Percentiles rank a stretch among this genome's conserved stretches.
These are phyloP conservation scores for Zeuzera pyrina DNA, from an alignment of 2,888 invertebrate genomes.

Conservation along the genomic window DNA sequence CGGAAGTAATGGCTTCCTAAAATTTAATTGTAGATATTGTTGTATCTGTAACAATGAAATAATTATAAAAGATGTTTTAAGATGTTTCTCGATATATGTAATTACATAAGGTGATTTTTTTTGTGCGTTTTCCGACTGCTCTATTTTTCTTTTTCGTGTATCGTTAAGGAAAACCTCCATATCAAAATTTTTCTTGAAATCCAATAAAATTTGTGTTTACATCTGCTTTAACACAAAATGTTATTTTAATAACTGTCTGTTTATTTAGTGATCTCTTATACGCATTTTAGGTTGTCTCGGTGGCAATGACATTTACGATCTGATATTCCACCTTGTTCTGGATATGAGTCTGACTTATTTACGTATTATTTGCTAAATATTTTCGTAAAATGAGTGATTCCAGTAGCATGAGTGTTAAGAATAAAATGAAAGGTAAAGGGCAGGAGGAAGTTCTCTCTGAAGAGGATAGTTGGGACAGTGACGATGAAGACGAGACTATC, in stretches of 20 bases:
- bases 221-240: background rate
- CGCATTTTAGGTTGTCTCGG: background rate
- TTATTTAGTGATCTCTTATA: background rate
- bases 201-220: background rate
- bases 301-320: background rate
- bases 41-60: conserved; percentile 41
- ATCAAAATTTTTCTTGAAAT: no score
- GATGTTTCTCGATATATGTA: conserved; percentile 25
- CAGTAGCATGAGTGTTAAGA: no score
- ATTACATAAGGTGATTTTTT: conserved; percentile 36
- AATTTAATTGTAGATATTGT: conserved; percentile 62
- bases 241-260: background rate
- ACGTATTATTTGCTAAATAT: no score
- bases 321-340: no score
- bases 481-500: conserved; percentile 64
- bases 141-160: conserved; percentile 5
- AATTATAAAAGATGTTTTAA: conserved; percentile 23
- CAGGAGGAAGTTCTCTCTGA: conserved; percentile 50
- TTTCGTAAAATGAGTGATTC: conserved; percentile 40
- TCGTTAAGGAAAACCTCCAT: background rate
- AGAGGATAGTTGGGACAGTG: conserved; percentile 54
- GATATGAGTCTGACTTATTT: no score
- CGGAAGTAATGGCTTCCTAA: conserved; percentile 75
- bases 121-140: conserved; percentile 46
- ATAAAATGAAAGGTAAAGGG: conserved; percentile 38